Evolutionary conservation across 2,113 vertebrate species (phyloP).

Genomic region (Empidonax alnorum): DNA sequence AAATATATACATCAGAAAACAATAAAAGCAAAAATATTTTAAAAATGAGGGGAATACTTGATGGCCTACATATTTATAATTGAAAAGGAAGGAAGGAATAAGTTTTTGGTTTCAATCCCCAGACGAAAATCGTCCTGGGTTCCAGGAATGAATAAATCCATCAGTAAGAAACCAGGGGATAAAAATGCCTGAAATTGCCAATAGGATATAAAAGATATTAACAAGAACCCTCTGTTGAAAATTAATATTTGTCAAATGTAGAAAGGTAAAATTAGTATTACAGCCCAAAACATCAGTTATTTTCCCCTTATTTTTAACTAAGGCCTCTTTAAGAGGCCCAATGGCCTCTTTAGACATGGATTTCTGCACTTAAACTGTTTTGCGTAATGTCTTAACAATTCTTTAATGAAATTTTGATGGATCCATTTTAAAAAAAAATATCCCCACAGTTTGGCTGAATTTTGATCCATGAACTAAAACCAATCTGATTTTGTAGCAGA

Average conservation of each 20-base stretch:
- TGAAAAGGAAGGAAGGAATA: not conserved
- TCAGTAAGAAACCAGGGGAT: slow-evolving; percentile 10
- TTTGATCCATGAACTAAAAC: slow-evolving; percentile 21
- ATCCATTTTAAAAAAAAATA: not conserved
- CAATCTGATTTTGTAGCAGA: slow-evolving; percentile 1
- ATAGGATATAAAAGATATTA: slow-evolving; percentile 7
- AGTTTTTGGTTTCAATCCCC: slow-evolving; percentile 5
- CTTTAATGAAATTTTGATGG: not conserved
- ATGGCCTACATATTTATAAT: not conserved
- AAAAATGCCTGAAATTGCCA: not conserved
- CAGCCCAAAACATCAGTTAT: not conserved
- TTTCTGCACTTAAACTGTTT: not conserved
- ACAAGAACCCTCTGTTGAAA: not conserved
- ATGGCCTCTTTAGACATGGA: not conserved
- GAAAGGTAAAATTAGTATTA: not conserved
- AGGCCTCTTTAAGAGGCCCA: not conserved
- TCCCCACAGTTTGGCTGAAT: not conserved
- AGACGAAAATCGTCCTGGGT: slow-evolving; percentile 23
- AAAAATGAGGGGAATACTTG: not conserved
- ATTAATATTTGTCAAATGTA: not conserved
- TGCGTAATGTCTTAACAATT: not conserved
- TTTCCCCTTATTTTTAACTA: not conserved
- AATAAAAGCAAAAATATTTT: not conserved
- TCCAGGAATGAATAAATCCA: slow-evolving; percentile 42
- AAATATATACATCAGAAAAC: not conserved